A percentile compares a stretch with the other conserved stretches of the same genome.
Conservation (phyloP, 2,113 vertebrate species). For the Phasianus colchicus region DNA sequence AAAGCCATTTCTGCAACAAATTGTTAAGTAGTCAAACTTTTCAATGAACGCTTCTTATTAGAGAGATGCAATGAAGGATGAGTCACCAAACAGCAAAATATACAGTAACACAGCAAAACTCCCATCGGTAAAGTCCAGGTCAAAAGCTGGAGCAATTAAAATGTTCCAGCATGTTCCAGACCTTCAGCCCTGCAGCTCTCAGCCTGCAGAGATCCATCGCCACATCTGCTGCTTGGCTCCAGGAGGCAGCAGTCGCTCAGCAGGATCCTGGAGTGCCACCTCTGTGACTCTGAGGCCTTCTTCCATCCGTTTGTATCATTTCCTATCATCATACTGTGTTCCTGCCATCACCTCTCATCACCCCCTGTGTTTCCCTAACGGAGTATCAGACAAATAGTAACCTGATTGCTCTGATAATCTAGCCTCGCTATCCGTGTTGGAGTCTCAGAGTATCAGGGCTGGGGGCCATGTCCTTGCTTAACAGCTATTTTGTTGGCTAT, state of each 20-base stretch:
- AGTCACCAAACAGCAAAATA: constrained; percentile 12
- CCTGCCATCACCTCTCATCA: neutral
- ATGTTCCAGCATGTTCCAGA: neutral
- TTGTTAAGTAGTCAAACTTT: constrained; percentile 15
- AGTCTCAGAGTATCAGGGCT: neutral
- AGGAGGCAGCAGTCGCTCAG: neutral
- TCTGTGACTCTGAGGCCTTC: neutral
- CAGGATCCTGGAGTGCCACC: neutral
- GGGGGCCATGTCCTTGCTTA: neutral
- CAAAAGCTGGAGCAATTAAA: neutral
- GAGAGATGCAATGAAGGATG: neutral
- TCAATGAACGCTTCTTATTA: constrained; percentile 34
- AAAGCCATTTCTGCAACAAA: constrained; percentile 57
- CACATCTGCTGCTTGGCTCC: neutral
- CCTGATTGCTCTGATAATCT: neutral
- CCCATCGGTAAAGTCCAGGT: neutral
- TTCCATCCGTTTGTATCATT: accelerated
- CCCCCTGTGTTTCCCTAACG: neutral
- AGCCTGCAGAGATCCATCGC: no score
- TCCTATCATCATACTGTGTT: accelerated
- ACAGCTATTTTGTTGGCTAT: accelerated
- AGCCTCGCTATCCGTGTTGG: neutral
- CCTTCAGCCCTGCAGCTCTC: neutral
- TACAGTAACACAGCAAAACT: neutral
- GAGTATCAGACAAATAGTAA: neutral